Percentiles rank a stretch among this genome's conserved stretches.
These are phyloP conservation scores for Lophotriccus pileatus DNA, from an alignment of 2,797 vertebrate genomes.

Conservation along the genomic window DNA sequence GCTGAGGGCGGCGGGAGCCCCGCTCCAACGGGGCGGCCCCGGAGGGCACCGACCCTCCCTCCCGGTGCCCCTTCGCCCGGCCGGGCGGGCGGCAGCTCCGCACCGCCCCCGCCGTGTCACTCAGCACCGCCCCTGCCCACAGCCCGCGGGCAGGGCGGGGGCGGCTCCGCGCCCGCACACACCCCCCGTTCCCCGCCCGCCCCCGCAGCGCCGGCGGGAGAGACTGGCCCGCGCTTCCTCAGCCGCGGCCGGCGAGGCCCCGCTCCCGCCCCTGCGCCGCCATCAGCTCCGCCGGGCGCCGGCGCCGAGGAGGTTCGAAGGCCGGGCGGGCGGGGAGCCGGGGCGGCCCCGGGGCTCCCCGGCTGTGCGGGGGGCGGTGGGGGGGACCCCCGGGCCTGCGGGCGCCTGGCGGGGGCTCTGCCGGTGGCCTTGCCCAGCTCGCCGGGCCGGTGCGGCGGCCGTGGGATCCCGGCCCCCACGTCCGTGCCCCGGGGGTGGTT, in stretches of 20 bases:
- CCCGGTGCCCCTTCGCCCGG: too few relatives aligned
- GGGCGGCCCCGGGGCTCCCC: background rate
- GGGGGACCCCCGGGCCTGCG: background rate
- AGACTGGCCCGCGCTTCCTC: fast-evolving
- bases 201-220: too few relatives aligned
- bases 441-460: background rate
- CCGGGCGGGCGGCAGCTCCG: background rate
- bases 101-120: background rate
- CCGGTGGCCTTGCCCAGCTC: background rate
- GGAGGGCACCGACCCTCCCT: fast-evolving
- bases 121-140: background rate
- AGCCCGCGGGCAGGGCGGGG: background rate
- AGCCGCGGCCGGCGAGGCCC: background rate
- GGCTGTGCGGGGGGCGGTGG: background rate
- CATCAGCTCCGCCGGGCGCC: background rate
- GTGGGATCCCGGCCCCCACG: background rate
- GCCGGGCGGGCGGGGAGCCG: background rate
- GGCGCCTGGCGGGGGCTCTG: background rate
- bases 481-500: too few relatives aligned
- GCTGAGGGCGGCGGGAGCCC: fast-evolving
- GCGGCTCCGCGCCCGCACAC: background rate
- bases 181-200: too few relatives aligned
- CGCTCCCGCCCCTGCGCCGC: background rate
- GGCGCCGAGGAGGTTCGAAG: background rate
- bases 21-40: fast-evolving